Base-by-base conservation (phyloP, 2,888 invertebrate genomes). In the Dorcus hopei region DNA sequence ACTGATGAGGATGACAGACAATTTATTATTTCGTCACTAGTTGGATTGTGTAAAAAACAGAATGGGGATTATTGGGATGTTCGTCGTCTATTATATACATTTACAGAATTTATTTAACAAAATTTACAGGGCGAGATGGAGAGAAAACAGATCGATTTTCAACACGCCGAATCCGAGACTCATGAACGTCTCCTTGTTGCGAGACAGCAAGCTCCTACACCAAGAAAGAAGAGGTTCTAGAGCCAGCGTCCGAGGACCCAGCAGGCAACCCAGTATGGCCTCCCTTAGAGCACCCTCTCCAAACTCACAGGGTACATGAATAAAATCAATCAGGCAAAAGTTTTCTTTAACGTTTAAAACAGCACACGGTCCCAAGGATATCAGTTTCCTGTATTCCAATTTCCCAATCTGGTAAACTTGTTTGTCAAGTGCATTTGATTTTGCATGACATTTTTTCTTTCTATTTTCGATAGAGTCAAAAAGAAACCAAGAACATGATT, bases 151-250 rank as follows among this genome's bases (percentile, higher is more conserved):
- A 26, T 93, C 94, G 39, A 95, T 95, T 72, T 95, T 95, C 83
- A 95, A 95, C 79, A 95, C 95, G 52, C 94, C 95, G 33, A 95
- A 95, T 78, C 94, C 95, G 59, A 87, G 95, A 59, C 81, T 95
- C 79, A 95, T 95, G 94, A 95, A 95, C 79, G 93, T 91, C 23
- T 93, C 93, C 3, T 78, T 93, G 68, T 79, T 93, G 70, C 83
- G 90, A 71, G 92, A 93, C 71, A 91, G 89, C 69, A 93, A 93
- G 73, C 80, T 91, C 54, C 80, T 89, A 64, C 91, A 91, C 73
- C 84, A 85, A 76, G 92, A 92, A 71, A 84, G 93, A 51, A 87
- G 91, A 7, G 91, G 92, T 43, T 91, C 92, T 9, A 83, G 90
- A 38, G 87, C 87, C 58, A 91, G 91, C 73, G 86, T 89, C 71